These are phyloP conservation scores for Aphelenchoides avenae DNA, from an alignment of 1,140 invertebrate genomes.

Conservation along the genomic window DNA sequence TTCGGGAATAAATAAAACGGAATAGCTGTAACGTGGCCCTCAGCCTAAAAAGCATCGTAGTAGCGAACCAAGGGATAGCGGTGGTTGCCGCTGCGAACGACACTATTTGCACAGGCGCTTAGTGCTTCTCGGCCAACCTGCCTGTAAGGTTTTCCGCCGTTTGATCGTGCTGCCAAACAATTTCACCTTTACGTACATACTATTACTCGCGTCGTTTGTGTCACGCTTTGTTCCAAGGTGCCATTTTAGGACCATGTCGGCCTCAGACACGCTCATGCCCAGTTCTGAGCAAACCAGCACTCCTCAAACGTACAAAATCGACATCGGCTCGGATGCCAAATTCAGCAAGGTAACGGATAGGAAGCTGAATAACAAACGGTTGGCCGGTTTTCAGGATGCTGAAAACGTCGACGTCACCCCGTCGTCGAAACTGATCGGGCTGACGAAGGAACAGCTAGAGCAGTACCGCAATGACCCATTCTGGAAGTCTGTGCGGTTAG, in stretches of 20 bases:
- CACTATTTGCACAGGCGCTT: not conserved
- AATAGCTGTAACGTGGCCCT: too few species aligned
- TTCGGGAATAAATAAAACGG: too few species aligned
- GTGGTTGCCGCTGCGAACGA: too few species aligned
- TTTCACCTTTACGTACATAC: not conserved
- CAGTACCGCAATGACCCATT: constrained; percentile 57
- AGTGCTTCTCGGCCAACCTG: not conserved
- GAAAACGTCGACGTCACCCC: constrained; percentile 45
- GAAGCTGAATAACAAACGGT: not conserved
- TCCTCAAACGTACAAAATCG: constrained; percentile 25
- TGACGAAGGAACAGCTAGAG: constrained; percentile 57
- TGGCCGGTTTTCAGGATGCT: constrained; percentile 32
- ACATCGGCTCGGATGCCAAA: constrained; percentile 31
- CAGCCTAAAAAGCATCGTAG: too few species aligned
- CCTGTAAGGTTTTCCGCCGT: not conserved
- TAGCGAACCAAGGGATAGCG: too few species aligned
- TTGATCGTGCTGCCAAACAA: not conserved
- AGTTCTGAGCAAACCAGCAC: constrained; percentile 1
- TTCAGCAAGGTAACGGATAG: constrained; percentile 35
- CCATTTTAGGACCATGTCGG: constrained; percentile 15
- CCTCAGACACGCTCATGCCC: constrained; percentile 22
- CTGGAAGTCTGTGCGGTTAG: constrained; percentile 56
- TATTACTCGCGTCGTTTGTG: not conserved
- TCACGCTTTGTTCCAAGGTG: not conserved
- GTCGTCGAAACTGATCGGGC: constrained; percentile 48